These are phyloP conservation scores for Erebia palarica DNA, from an alignment of 2,888 invertebrate genomes.

Conservation along the genomic window DNA sequence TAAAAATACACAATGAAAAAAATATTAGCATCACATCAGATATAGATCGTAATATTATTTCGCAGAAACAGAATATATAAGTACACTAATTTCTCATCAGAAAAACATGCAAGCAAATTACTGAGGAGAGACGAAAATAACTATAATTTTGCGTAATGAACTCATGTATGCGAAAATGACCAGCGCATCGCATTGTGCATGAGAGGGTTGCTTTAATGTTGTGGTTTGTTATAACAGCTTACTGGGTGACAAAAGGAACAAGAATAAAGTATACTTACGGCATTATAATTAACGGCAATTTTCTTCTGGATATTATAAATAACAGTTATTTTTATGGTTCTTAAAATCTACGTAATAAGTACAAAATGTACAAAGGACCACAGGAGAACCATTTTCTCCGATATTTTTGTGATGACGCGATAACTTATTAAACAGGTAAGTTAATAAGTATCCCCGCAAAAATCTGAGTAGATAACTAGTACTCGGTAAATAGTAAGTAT, in stretches of 20 bases:
- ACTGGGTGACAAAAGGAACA: conserved; percentile 9
- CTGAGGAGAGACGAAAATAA: conserved; percentile 49
- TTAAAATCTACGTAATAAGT: neutral
- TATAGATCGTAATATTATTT: conserved; percentile 41
- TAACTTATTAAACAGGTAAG: too few species aligned
- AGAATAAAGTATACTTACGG: conserved; percentile 2
- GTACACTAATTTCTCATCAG: conserved; percentile 57
- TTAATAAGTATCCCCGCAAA: too few species aligned
- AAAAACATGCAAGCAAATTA: conserved; percentile 62
- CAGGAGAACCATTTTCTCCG: neutral
- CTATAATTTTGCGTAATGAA: conserved; percentile 69
- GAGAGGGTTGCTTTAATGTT: conserved; percentile 48
- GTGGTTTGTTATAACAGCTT: conserved; percentile 5
- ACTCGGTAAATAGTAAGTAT: too few species aligned
- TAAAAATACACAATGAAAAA: conserved; percentile 35
- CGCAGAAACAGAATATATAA: conserved; percentile 44
- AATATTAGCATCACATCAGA: conserved; percentile 37
- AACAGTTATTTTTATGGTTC: neutral
- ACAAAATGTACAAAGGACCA: too few species aligned
- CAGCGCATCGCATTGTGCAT: conserved; percentile 54
- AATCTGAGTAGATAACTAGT: too few species aligned
- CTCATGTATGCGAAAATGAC: conserved; percentile 54
- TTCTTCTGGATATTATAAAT: neutral
- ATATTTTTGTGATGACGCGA: neutral
- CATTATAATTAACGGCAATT: neutral